Base-by-base conservation (phyloP, 2,888 invertebrate species). In the Caenorhabditis macrosperma region DNA sequence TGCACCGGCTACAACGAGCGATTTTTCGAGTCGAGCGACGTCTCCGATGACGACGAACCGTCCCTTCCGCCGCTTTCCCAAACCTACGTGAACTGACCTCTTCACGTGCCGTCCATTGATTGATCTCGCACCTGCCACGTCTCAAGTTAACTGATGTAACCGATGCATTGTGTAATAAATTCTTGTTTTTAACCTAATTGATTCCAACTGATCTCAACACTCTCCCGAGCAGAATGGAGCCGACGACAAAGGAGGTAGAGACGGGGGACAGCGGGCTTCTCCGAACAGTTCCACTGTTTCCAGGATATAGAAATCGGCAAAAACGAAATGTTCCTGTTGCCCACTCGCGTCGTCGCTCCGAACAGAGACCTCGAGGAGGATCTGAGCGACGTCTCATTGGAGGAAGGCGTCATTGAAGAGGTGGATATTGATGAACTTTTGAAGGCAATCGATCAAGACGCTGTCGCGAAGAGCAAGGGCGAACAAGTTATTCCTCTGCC, bases 1-100 rank as follows among this genome's bases (percentile, higher is more conserved):
- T 78, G 78, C 41, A 46, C 50, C 15, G 78, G 71, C 28, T 78
- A 78, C 30, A 64, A 78, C 24, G 69, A 69, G 7, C 20, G 54
- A 41, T 66, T 78, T 22, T 78, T 71, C 44, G 71, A 78, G 28
- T 66, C 71, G 1, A 63, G 60, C 24, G 71, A 71, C 30, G 71
- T 48, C 10, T 68, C 68, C 12, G 68, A 68, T 17, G 78, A 78
- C 35, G 78, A 78, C 4, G 60, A 64, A 6, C 17, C 38, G 6
- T 24, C 52, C 5, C 48, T 76, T 1, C 77, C 77, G 4, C 52
- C 69, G 4, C 50, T 78, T 12, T 71, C 69, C 15, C 66, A 78
- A 28, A 28, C 38, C 54, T 71, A 52, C 64, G 78, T 78, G 33
- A 71, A 64, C 28, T 78, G 41, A 57, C 24, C 22, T n/a, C 2